These are phyloP conservation scores for Drosophila setosimentum DNA, from an alignment of 2,888 invertebrate genomes.

Conservation along the genomic window DNA sequence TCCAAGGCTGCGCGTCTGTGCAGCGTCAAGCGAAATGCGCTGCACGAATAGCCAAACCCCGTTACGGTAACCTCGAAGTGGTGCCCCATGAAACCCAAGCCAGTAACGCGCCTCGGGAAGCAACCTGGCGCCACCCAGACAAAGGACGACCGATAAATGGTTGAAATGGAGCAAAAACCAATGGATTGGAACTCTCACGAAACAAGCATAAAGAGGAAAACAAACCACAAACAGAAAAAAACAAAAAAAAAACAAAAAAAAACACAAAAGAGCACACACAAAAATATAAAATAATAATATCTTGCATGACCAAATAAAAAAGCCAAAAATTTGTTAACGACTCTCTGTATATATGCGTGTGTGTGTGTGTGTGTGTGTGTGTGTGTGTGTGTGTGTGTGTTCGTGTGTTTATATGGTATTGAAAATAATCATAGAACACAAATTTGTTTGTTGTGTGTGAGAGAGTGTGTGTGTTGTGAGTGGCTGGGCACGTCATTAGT, in stretches of 20 bases:
- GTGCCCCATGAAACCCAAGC: slow-evolving; percentile 1
- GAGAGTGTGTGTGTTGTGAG: slow-evolving; percentile 33
- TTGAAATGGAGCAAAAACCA: slow-evolving; percentile 76
- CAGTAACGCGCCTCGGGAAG: slow-evolving; percentile 1
- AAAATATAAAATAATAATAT: slow-evolving; percentile 32
- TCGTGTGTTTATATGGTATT: slow-evolving; percentile 30
- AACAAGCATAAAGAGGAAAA: slow-evolving; percentile 42
- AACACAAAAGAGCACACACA: slow-evolving; percentile 1
- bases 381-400: not conserved
- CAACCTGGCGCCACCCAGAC: slow-evolving; percentile 42
- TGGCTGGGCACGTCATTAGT: slow-evolving; percentile 71
- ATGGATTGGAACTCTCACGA: slow-evolving; percentile 80
- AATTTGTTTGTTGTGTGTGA: slow-evolving; percentile 14
- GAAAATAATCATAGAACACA: slow-evolving; percentile 62
- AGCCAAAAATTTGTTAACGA: slow-evolving; percentile 71
- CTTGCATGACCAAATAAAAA: slow-evolving; percentile 67
- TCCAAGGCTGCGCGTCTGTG: slow-evolving; percentile 75
- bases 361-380: slow-evolving; percentile 3
- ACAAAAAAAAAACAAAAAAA: slow-evolving; percentile 10
- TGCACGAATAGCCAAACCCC: slow-evolving; percentile 69
- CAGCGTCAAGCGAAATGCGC: slow-evolving; percentile 75
- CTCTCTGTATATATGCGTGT: slow-evolving; percentile 23
- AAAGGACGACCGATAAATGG: slow-evolving; percentile 76
- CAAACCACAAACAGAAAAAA: slow-evolving; percentile 6
- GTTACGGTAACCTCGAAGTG: slow-evolving; percentile 50